phyloP scores from a whole-genome alignment of 2,113 vertebrate genomes.

The Anarhynchus alexandrinus region DNA sequence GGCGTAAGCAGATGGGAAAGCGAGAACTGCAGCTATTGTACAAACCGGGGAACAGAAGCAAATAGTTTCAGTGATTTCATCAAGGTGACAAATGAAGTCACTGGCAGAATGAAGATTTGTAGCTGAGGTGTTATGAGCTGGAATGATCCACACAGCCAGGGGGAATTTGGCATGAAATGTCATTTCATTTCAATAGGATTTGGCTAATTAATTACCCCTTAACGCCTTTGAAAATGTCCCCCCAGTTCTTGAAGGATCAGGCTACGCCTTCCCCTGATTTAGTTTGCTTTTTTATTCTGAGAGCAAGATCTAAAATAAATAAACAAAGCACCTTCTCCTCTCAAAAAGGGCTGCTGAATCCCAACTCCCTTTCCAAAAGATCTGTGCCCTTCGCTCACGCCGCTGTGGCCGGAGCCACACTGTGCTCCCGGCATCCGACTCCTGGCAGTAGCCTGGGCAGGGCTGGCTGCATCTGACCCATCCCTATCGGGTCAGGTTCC shows the following conservation, averaged over 20 bases:
- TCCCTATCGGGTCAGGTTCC: neutral
- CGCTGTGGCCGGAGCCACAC: accelerated
- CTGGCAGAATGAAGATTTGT: neutral
- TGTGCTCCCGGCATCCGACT: accelerated
- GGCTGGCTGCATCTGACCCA: neutral
- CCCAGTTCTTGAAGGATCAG: neutral
- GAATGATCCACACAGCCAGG: neutral
- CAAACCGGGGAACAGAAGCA: neutral
- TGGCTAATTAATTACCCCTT: neutral
- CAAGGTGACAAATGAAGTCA: neutral
- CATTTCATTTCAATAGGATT: neutral
- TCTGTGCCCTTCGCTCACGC: accelerated
- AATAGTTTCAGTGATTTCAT: neutral
- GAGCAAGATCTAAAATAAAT: neutral
- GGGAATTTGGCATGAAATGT: neutral
- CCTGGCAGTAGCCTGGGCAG: neutral
- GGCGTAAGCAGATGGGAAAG: neutral
- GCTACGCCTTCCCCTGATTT: neutral
- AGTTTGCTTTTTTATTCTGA: neutral
- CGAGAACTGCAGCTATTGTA: neutral
- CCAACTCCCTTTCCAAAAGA: neutral
- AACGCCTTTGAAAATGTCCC: neutral
- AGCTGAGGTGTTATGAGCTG: neutral
- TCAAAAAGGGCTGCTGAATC: neutral
- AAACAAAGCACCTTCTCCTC: neutral